Conservation (phyloP, 2,888 invertebrate genomes). For the Andrena praecox region DNA sequence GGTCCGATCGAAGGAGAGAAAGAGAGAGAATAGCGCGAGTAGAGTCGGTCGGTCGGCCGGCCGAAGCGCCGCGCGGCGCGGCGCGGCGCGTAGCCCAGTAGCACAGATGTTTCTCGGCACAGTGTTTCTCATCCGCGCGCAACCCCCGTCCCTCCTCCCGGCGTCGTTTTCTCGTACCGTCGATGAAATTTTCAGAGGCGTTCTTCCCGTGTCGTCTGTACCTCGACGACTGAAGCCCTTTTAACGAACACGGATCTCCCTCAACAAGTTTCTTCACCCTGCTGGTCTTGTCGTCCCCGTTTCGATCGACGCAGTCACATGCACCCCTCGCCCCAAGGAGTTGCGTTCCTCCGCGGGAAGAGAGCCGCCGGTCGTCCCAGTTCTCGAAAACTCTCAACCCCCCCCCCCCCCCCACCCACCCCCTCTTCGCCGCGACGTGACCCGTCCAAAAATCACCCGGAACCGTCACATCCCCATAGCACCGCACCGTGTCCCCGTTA, state of each 20-base stretch:
- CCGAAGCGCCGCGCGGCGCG: conserved; percentile 72
- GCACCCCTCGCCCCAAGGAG: not conserved
- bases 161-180: not conserved
- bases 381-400: not conserved
- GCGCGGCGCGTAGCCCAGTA: conserved; percentile 78
- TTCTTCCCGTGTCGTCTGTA: not conserved
- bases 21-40: conserved; percentile 48
- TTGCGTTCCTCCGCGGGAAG: not conserved
- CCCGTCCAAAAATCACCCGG: conserved; percentile 18
- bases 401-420: too few relatives aligned
- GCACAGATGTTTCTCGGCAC: conserved; percentile 77
- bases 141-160: not conserved
- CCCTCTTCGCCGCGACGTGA: not conserved
- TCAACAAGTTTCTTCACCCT: conserved; percentile 2
- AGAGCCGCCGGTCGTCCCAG: not conserved
- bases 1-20: conserved; percentile 7
- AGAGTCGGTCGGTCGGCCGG: conserved; percentile 71
- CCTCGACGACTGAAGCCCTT: not conserved
- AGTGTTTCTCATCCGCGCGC: conserved; percentile 72
- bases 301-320: not conserved
- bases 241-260: not conserved
- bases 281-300: not conserved
- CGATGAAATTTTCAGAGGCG: conserved; percentile 1
- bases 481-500: conserved; percentile 26
- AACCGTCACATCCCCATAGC: conserved; percentile 23